These are phyloP conservation scores for Archips xylosteana DNA, from an alignment of 2,888 invertebrate genomes.

Conservation along the genomic window DNA sequence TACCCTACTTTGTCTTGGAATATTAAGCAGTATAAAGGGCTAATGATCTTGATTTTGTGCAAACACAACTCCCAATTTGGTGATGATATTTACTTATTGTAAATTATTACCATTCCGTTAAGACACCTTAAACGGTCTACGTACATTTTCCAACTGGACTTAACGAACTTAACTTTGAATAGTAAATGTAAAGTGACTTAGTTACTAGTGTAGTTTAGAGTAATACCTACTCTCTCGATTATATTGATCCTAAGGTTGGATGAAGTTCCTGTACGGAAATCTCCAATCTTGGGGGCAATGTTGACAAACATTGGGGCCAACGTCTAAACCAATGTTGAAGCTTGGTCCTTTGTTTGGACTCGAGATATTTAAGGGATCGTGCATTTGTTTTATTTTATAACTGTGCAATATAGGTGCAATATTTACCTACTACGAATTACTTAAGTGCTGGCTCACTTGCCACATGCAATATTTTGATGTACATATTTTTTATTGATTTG, in stretches of 20 bases:
- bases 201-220: conserved; percentile 19
- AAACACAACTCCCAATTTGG: background rate
- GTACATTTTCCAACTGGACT: background rate
- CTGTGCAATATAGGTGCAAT: conserved; percentile 69
- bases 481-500: conserved; percentile 46
- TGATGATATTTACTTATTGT: background rate
- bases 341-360: conserved; percentile 8
- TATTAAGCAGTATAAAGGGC: background rate
- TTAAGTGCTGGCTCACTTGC: conserved; percentile 40
- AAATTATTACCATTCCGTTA: background rate
- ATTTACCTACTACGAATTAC: conserved; percentile 46
- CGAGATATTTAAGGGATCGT: conserved; percentile 37
- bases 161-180: background rate
- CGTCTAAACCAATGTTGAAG: conserved; percentile 1
- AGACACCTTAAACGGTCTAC: background rate
- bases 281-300: conserved; percentile 38
- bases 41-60: background rate
- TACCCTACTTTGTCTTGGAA: background rate
- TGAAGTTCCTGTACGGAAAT: background rate
- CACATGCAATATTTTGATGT: conserved; percentile 46
- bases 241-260: conserved; percentile 40
- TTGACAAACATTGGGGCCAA: conserved; percentile 29
- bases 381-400: conserved; percentile 50
- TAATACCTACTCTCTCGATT: conserved; percentile 17
- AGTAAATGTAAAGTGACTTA: conserved; percentile 21